Percentiles rank a stretch among this genome's conserved stretches.
Conservation (phyloP, 2,888 invertebrate species). For the Stramonita haemastoma region DNA sequence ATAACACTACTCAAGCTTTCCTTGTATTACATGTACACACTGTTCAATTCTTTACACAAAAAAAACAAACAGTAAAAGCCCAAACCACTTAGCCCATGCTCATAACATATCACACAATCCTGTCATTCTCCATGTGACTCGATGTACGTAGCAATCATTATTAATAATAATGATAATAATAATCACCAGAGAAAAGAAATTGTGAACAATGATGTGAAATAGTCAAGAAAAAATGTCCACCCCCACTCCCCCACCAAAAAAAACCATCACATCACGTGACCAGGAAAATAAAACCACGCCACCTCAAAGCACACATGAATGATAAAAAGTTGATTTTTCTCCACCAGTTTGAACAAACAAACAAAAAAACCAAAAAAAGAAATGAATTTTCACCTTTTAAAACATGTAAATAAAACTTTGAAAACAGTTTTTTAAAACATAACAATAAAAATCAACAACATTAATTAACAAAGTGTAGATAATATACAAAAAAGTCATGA, state of each 20-base stretch:
- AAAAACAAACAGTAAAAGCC: no score
- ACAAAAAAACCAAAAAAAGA: not conserved
- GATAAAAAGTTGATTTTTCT: not conserved
- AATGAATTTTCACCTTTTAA: not conserved
- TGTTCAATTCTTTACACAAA: no score
- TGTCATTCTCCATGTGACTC: not conserved
- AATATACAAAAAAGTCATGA: not conserved
- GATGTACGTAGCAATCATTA: not conserved
- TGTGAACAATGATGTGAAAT: not conserved
- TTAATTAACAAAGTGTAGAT: not conserved
- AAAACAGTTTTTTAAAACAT: not conserved
- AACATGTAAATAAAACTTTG: not conserved
- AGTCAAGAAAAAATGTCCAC: not conserved
- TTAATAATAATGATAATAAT: no score
- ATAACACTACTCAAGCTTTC: not conserved
- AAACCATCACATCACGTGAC: no score
- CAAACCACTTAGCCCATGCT: not conserved
- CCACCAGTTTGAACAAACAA: not conserved
- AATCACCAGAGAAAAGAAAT: not conserved
- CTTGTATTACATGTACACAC: slow-evolving; percentile 17
- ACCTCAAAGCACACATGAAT: not conserved
- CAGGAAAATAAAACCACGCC: not conserved
- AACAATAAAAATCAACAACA: not conserved
- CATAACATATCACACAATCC: not conserved
- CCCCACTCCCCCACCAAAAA: no score